Evolutionary conservation across 2,797 vertebrate genomes (phyloP).

Genomic region (Euthynnus affinis): DNA sequence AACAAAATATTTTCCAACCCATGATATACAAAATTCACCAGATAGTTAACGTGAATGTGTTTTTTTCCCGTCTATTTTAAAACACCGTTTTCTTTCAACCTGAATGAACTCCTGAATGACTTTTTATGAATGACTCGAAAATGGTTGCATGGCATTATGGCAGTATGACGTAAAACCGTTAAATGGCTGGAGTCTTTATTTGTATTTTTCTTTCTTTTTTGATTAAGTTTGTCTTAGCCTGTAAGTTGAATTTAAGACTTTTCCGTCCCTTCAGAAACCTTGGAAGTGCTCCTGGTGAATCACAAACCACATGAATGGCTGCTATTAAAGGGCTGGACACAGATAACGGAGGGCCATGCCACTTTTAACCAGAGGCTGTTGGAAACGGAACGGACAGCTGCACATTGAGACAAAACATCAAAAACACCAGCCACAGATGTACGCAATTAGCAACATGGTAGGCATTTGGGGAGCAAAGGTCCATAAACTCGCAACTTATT

Average conservation of each 20-base stretch:
- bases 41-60: not conserved
- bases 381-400: conserved; percentile 76
- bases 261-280: not conserved
- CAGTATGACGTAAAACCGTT: conserved; percentile 8
- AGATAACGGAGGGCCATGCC: conserved; percentile 59
- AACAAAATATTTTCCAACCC: not conserved
- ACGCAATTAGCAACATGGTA: conserved; percentile 84
- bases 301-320: conserved; percentile 40
- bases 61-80: not conserved
- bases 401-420: conserved; percentile 78
- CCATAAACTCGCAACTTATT: conserved; percentile 81
- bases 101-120: not conserved
- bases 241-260: not conserved
- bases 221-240: not conserved
- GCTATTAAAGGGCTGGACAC: conserved; percentile 64
- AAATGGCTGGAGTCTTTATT: not conserved
- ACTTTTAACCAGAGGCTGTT: conserved; percentile 73
- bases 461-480: conserved; percentile 84
- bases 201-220: conserved; percentile 14
- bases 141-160: not conserved
- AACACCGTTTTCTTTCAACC: not conserved
- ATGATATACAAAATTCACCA: not conserved
- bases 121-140: too few relatives aligned
- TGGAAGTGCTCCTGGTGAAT: conserved; percentile 38
- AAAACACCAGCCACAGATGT: conserved; percentile 81